Evolutionary conservation across 2,888 invertebrate species (phyloP), one percentile per base, ranked within the genome.

Genomic region (Epistrophella euchroma): DNA sequence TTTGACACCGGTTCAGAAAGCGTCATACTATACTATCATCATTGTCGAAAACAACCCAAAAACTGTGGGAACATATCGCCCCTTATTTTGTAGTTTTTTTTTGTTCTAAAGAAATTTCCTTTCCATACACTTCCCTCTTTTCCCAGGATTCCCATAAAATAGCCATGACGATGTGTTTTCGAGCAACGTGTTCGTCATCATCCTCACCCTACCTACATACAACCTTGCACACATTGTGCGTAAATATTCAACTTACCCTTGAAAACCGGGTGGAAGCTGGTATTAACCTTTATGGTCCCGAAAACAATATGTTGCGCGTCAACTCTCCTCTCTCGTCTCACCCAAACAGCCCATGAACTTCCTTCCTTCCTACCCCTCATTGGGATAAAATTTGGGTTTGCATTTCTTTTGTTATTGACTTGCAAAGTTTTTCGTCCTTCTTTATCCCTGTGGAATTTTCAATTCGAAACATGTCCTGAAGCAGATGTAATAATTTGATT

Each of bases 61-160:
- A 55, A 73, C 85, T 86, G 85, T 86, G 85, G 85, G 85, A 86
- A 86, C 62, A 77, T 86, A 70, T 86, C 81, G 81, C 77, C 85
- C 85, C 64, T 77, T 56, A 15, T 32, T 37, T n/a, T 11, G 11
- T 37, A 7, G 9, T 43, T 28, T 32, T 40, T 10, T 10, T 15
- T 35, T 11, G 64, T 75, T 37, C 32, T 15, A 35, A 43, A 43
- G 60, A 43, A 47, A 37, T 32, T 35, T 72, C 66, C 75, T 62
- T 43, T 40, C 10, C 4, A 28, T 40, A 78, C 66, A 11, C 45
- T 80, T 56, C 81, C 76, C 85, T 81, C 81, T 70, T 76, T 86
- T 86, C 81, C 70, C 77, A 86, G 85, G 81, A 52, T 45, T 55
- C 11, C 47, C 43, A 45, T 11, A 32, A 17, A 56, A 32, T 25